Conservation (phyloP, 2,888 invertebrate species). For the Ametastegia equiseti region DNA sequence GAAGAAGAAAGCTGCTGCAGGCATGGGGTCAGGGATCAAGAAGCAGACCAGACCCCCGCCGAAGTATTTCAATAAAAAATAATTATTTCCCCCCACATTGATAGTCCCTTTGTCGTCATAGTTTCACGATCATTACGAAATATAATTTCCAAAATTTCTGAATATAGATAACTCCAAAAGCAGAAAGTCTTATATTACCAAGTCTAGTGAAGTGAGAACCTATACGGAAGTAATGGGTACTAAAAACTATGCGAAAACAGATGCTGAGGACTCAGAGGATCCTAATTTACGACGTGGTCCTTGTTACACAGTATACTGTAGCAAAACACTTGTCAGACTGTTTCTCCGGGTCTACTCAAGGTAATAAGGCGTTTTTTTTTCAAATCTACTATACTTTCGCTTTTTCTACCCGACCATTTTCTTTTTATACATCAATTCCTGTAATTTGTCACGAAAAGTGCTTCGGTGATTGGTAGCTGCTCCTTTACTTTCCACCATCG, state of each 20-base stretch:
- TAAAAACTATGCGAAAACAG: slow-evolving; percentile 21
- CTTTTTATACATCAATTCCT: slow-evolving; percentile 1
- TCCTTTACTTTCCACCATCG: neutral
- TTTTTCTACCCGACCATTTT: neutral
- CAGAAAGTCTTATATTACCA: neutral
- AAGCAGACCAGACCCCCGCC: neutral
- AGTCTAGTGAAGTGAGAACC: neutral
- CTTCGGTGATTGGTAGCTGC: neutral
- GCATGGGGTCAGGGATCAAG: neutral
- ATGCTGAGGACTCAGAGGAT: slow-evolving; percentile 8
- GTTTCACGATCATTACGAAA: neutral
- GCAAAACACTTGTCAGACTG: slow-evolving; percentile 39
- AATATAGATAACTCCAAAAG: too few species aligned
- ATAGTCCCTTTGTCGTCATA: too few species aligned
- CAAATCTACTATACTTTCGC: too few species aligned
- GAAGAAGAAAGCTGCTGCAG: neutral
- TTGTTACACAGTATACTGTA: neutral
- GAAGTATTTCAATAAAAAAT: neutral
- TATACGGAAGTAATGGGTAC: neutral
- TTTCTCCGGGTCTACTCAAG: slow-evolving; percentile 26
- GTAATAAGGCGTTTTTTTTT: slow-evolving; percentile 19
- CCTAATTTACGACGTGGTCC: slow-evolving; percentile 30
- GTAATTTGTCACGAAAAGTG: neutral
- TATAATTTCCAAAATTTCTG: too few species aligned
- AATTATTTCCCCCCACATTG: neutral